Conservation (phyloP, 1,140 invertebrate species). For the Berghia stephanieae region DNA sequence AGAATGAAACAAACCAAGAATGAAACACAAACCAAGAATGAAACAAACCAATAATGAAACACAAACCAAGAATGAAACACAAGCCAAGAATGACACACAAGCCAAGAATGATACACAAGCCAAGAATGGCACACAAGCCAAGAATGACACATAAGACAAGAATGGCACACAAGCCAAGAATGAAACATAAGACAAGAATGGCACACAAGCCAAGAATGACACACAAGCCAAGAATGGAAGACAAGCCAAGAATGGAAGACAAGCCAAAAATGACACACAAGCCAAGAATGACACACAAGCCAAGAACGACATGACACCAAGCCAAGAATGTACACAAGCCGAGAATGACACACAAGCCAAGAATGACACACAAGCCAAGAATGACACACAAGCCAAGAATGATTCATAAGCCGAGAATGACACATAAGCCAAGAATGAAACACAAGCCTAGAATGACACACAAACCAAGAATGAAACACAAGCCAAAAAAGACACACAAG, state of each 20-base stretch:
- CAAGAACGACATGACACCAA: too few relatives aligned
- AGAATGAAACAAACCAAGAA: too few relatives aligned
- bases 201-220: background rate
- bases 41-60: background rate
- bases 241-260: background rate
- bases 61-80: background rate
- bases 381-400: too few relatives aligned
- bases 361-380: too few relatives aligned
- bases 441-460: too few relatives aligned
- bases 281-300: background rate
- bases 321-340: too few relatives aligned
- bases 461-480: too few relatives aligned
- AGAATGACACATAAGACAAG: background rate
- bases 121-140: background rate
- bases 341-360: background rate
- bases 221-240: background rate
- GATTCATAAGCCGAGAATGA: too few relatives aligned
- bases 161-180: background rate
- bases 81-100: background rate
- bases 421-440: too few relatives aligned
- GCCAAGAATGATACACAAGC: constrained; percentile 11
- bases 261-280: background rate
- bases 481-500: too few relatives aligned
- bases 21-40: background rate
- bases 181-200: background rate